A percentile compares a stretch with the other conserved stretches of the same genome.
Evolutionary conservation across 2,113 vertebrate genomes (phyloP).

Genomic region (Alces alces): DNA sequence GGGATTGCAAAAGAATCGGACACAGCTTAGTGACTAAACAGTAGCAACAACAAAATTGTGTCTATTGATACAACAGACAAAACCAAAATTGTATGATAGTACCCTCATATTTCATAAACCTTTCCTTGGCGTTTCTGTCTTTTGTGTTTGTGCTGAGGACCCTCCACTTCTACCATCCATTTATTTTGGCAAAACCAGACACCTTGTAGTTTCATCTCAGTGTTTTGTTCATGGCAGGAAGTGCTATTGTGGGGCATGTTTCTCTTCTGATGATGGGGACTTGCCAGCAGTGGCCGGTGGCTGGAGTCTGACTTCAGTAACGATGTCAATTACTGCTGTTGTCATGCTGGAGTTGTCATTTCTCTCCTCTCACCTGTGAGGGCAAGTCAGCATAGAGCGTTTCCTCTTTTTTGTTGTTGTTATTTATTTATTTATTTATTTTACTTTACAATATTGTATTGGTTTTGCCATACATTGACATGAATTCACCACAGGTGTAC

Average conservation of each 20-base stretch:
- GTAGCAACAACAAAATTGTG: neutral
- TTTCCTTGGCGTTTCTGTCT: neutral
- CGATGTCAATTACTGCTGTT: neutral
- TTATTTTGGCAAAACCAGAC: neutral
- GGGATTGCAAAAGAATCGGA: rapidly evolving
- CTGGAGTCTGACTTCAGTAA: neutral
- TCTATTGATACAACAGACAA: neutral
- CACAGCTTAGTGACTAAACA: rapidly evolving
- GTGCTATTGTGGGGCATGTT: neutral
- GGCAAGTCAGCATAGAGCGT: neutral
- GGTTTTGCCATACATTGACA: too few relatives aligned
- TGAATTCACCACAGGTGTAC: too few relatives aligned
- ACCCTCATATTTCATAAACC: neutral
- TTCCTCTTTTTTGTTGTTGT: neutral
- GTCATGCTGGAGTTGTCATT: neutral
- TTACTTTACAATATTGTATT: too few relatives aligned
- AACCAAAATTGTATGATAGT: neutral
- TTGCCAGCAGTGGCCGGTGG: neutral
- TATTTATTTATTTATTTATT: too few relatives aligned
- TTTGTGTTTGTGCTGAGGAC: neutral
- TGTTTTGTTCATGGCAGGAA: neutral
- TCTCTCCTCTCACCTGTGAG: neutral
- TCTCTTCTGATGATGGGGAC: neutral
- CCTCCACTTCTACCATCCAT: neutral
- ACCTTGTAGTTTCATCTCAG: neutral